phyloP scores from a whole-genome alignment of 2,113 vertebrate species.

The Crotalus viridis region DNA sequence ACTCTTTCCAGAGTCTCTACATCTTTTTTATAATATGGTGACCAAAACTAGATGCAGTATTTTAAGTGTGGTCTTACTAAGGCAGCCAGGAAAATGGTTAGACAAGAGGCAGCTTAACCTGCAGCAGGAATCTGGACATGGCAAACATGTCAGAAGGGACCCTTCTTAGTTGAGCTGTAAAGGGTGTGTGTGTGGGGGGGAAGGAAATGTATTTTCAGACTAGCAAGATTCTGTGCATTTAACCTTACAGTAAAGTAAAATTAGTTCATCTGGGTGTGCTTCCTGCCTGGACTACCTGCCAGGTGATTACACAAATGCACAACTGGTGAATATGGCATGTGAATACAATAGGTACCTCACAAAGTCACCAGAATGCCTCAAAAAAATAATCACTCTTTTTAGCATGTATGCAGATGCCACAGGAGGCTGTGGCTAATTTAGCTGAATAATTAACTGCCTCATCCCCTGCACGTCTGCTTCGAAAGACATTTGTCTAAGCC shows the following conservation, averaged over 20 bases:
- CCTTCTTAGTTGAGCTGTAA: neutral
- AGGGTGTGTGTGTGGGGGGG: too few species aligned
- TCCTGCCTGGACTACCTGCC: neutral
- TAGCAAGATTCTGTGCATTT: neutral
- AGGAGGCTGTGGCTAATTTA: conserved; percentile 3
- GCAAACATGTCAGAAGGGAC: neutral
- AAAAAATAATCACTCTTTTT: neutral
- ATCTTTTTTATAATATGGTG: too few species aligned
- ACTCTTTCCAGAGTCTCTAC: too few species aligned
- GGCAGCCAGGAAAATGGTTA: neutral
- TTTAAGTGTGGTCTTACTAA: neutral
- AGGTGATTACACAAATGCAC: neutral
- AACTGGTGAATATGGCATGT: neutral
- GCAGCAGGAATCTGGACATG: neutral
- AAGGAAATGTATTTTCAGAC: neutral
- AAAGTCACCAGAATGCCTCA: neutral
- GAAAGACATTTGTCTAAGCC: conserved; percentile 27
- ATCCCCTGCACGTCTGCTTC: neutral
- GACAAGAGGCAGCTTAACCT: neutral
- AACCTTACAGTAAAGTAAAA: neutral
- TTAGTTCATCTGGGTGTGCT: neutral
- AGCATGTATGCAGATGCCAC: neutral
- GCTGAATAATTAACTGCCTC: conserved; percentile 23
- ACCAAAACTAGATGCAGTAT: neutral
- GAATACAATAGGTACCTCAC: neutral